phyloP scores from a whole-genome alignment of 2,797 vertebrate species.

The Otolemur crassicaudatus region DNA sequence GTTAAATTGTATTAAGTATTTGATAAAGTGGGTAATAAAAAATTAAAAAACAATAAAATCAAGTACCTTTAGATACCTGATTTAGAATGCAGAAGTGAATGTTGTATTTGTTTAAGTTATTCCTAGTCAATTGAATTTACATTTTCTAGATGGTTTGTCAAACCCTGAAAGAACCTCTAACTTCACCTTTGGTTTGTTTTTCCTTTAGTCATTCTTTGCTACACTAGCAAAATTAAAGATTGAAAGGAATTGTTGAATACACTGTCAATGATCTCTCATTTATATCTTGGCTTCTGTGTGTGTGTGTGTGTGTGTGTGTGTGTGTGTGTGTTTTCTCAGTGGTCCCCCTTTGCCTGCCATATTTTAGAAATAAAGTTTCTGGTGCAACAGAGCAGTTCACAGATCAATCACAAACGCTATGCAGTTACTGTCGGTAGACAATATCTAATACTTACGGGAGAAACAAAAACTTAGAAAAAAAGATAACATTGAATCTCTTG shows the following conservation, averaged over 20 bases:
- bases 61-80: not conserved
- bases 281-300: not conserved
- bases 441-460: conserved; percentile 58
- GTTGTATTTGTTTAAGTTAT: not conserved
- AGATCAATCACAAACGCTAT: conserved; percentile 54
- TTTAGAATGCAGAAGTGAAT: conserved; percentile 4
- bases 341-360: not conserved
- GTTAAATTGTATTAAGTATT: not conserved
- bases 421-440: not conserved
- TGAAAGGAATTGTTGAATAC: not conserved
- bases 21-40: not conserved
- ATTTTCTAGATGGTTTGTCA: conserved; percentile 16
- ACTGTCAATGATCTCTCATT: not conserved
- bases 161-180: conserved; percentile 3
- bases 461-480: conserved; percentile 40
- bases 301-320: not conserved
- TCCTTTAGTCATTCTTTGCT: not conserved
- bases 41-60: not conserved
- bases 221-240: not conserved
- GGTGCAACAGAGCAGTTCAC: conserved; percentile 8
- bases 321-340: conserved; percentile 6
- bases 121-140: not conserved
- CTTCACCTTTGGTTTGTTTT: not conserved
- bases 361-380: conserved; percentile 58
- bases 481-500: conserved; percentile 46